phyloP scores from a whole-genome alignment of 2,113 vertebrate genomes.

The Capricornis sumatraensis region DNA sequence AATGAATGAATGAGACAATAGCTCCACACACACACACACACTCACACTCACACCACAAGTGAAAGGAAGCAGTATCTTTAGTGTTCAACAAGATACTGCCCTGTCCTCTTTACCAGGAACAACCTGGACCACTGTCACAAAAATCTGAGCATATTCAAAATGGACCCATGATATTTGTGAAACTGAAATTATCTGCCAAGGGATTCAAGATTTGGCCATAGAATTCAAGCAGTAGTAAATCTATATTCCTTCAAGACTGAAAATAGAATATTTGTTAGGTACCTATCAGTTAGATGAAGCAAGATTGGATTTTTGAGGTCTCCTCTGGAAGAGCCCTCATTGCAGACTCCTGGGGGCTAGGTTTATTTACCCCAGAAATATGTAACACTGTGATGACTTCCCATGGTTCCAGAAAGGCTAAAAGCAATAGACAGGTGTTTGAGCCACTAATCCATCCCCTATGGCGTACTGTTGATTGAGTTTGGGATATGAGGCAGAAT shows the following conservation, averaged over 20 bases:
- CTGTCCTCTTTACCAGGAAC: not conserved
- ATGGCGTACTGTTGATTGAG: not conserved
- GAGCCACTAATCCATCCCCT: not conserved
- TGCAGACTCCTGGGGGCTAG: not conserved
- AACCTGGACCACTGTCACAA: not conserved
- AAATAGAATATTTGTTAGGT: not conserved
- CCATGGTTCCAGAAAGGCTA: not conserved
- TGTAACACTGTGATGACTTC: not conserved
- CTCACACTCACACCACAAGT: not conserved
- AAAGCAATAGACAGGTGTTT: not conserved
- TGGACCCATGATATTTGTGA: not conserved
- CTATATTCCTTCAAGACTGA: constrained; percentile 12
- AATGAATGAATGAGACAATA: not conserved
- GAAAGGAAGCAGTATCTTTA: not conserved
- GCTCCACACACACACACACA: not conserved
- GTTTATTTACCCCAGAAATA: not conserved
- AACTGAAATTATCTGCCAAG: constrained; percentile 8
- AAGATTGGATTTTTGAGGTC: not conserved
- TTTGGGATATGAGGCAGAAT: not conserved
- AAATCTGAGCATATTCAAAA: not conserved
- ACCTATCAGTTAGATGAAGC: not conserved
- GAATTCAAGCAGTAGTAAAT: constrained; percentile 4
- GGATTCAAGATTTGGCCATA: not conserved
- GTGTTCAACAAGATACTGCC: not conserved
- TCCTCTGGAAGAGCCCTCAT: not conserved